phyloP scores from a whole-genome alignment of 2,888 invertebrate genomes.

The Rugalucina vietnamica region DNA sequence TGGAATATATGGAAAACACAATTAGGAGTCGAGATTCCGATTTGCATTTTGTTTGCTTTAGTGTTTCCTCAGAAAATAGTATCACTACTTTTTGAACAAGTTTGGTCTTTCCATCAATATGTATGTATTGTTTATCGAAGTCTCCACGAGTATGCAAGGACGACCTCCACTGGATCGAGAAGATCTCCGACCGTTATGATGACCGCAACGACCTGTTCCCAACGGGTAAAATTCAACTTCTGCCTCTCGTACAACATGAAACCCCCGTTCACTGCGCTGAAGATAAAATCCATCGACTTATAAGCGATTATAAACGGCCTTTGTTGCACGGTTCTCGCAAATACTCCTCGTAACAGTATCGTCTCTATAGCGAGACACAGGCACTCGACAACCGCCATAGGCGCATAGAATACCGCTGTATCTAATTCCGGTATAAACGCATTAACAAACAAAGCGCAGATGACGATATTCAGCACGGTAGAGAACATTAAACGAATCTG shows the following conservation, averaged over 20 bases:
- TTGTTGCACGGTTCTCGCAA: neutral
- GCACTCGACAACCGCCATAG: neutral
- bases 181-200: neutral
- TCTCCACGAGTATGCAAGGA: neutral
- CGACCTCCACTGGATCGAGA: neutral
- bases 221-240: neutral
- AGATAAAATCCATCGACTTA: neutral
- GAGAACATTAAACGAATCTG: neutral
- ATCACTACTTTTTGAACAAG: too few species aligned
- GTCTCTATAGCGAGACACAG: neutral
- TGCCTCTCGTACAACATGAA: neutral
- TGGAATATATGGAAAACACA: too few species aligned
- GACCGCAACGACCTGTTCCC: neutral
- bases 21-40: too few species aligned
- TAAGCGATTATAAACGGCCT: neutral
- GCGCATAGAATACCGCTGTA: neutral
- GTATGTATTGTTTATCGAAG: too few species aligned
- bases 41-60: too few species aligned
- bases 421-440: neutral
- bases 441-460: neutral
- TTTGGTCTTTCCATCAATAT: too few species aligned
- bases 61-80: too few species aligned
- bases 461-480: neutral
- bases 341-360: neutral
- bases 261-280: neutral